Evolutionary conservation across 2,797 vertebrate species (phyloP).

Genomic region (Periparus ater): DNA sequence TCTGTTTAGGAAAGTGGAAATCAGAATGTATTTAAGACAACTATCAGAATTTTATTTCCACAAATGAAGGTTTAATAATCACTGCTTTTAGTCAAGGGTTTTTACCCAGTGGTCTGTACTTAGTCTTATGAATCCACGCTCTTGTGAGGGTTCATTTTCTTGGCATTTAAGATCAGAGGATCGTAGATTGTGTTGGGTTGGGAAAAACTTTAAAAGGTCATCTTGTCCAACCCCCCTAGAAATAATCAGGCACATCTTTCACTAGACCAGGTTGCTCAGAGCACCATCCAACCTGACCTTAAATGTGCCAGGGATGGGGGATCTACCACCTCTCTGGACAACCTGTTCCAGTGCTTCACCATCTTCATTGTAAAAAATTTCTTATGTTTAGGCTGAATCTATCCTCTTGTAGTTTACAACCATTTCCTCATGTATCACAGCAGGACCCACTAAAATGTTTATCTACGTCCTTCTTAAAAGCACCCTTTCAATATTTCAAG

Average conservation of each 20-base stretch:
- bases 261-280: neutral
- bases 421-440: accelerated
- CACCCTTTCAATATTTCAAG: neutral
- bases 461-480: neutral
- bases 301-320: neutral
- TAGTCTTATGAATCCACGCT: neutral
- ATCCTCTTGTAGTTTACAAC: neutral
- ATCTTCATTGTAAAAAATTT: neutral
- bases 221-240: accelerated
- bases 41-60: neutral
- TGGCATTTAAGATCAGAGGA: neutral
- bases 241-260: neutral
- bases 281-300: neutral
- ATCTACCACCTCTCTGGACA: neutral
- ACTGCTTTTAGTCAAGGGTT: neutral
- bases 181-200: neutral
- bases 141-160: neutral
- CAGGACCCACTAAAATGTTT: neutral
- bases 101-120: neutral
- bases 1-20: neutral
- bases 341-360: neutral
- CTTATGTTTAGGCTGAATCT: neutral
- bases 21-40: neutral
- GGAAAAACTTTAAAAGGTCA: neutral
- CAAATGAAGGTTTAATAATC: neutral